Conservation (phyloP, 2,113 vertebrate species). For the Macrotis lagotis region DNA sequence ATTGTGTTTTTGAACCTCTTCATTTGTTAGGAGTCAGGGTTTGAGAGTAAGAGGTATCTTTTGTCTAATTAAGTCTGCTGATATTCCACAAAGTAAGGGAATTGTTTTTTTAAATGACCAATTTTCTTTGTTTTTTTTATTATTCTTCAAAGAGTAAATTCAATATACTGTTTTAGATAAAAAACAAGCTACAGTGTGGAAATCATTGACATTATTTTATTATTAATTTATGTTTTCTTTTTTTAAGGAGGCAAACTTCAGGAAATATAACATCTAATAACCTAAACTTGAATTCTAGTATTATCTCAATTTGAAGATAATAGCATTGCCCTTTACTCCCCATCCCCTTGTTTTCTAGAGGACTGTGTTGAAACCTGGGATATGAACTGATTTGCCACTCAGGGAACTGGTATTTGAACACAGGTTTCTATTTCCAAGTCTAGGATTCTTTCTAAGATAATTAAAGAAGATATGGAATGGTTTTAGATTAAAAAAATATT, state of each 20-base stretch:
- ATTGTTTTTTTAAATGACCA: neutral
- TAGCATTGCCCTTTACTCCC: neutral
- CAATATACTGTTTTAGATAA: neutral
- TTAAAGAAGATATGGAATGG: too few relatives aligned
- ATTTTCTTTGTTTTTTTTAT: neutral
- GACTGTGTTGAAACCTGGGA: too few relatives aligned
- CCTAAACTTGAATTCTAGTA: neutral
- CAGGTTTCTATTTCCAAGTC: neutral
- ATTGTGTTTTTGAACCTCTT: constrained; percentile 38
- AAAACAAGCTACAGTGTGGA: neutral
- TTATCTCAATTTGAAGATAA: neutral
- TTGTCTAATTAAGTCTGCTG: neutral
- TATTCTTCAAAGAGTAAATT: neutral
- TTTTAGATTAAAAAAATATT: too few relatives aligned
- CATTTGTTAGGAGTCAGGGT: neutral
- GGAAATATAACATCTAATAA: neutral
- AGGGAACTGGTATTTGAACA: too few relatives aligned
- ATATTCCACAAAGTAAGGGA: neutral
- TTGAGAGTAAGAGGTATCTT: neutral
- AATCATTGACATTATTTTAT: neutral
- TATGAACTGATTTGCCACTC: neutral
- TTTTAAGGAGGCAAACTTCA: neutral
- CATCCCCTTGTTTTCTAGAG: neutral
- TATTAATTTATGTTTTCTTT: neutral
- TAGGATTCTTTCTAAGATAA: neutral